Percentiles rank a stretch among this genome's conserved stretches.
These are phyloP conservation scores for Eupsilia transversa DNA, from an alignment of 2,888 invertebrate species.

Conservation along the genomic window DNA sequence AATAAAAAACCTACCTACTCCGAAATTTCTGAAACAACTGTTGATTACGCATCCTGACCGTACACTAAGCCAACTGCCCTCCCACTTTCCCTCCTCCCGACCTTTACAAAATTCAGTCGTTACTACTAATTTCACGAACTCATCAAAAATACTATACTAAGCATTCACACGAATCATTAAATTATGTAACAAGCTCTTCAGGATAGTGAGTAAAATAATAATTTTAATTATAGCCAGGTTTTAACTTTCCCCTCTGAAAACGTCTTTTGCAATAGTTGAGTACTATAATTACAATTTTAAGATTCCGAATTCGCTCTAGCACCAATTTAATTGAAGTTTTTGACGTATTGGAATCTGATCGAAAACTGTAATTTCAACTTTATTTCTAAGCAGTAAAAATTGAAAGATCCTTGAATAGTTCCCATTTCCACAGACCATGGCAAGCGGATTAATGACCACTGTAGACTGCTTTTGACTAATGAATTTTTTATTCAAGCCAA, in stretches of 20 bases:
- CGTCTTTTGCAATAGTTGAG: constrained; percentile 35
- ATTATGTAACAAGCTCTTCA: constrained; percentile 59
- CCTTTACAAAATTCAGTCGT: constrained; percentile 37
- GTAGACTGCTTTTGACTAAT: constrained; percentile 37
- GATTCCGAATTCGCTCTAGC: constrained; percentile 18
- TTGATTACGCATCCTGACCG: constrained; percentile 26
- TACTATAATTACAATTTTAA: constrained; percentile 42
- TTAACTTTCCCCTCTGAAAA: constrained; percentile 42
- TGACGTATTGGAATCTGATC: constrained; percentile 17
- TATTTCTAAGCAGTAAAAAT: not conserved
- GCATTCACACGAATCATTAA: constrained; percentile 57
- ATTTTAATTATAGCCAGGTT: constrained; percentile 59
- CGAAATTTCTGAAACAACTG: constrained; percentile 47
- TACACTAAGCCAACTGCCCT: not conserved
- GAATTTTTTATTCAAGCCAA: constrained; percentile 37
- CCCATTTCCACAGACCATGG: constrained; percentile 17
- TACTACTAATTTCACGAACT: constrained; percentile 49
- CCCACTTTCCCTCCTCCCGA: not conserved
- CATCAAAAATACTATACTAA: constrained; percentile 57
- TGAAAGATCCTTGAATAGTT: not conserved
- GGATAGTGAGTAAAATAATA: constrained; percentile 55
- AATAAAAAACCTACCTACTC: constrained; percentile 36
- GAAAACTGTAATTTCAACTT: constrained; percentile 10
- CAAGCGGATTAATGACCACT: constrained; percentile 33
- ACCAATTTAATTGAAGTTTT: constrained; percentile 19